phyloP scores from a whole-genome alignment of 2,888 invertebrate species.

The Mesorhabditis sp. region DNA sequence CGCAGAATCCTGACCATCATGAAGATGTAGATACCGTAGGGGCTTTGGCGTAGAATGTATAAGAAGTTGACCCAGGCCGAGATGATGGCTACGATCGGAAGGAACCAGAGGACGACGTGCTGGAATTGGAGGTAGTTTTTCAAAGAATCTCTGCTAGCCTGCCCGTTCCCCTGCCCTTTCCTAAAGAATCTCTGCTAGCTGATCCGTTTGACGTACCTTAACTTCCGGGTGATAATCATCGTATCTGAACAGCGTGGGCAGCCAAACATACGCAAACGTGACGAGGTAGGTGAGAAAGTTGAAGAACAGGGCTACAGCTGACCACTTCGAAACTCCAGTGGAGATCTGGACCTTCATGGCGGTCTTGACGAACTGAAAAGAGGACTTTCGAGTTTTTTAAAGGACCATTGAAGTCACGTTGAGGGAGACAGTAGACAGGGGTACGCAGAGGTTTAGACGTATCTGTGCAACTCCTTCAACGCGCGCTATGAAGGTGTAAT shows the following conservation, averaged over 20 bases:
- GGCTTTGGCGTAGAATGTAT: constrained; percentile 42
- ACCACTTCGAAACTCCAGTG: constrained; percentile 43
- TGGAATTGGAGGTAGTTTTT: constrained; percentile 10
- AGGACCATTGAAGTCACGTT: no score
- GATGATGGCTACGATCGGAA: constrained; percentile 54
- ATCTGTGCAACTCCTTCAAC: no score
- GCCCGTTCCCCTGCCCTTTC: no score
- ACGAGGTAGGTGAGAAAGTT: constrained; percentile 46
- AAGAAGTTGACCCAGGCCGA: constrained; percentile 51
- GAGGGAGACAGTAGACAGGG: no score
- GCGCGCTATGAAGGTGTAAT: no score
- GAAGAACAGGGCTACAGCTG: constrained; percentile 44
- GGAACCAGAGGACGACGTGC: constrained; percentile 46
- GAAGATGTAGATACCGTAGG: constrained; percentile 55
- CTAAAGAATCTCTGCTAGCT: no score
- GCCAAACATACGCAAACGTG: constrained; percentile 50
- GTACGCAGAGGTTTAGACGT: no score
- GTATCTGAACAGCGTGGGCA: constrained; percentile 47
- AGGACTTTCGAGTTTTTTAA: no score
- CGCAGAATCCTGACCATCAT: constrained; percentile 55
- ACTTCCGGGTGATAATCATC: constrained; percentile 49
- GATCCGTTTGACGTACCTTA: constrained; percentile 26
- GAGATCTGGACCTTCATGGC: constrained; percentile 39
- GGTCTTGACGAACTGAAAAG: constrained; percentile 47
- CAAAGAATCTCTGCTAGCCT: no score